Conservation (phyloP, 2,888 invertebrate species). For the Tipula vernalis region DNA sequence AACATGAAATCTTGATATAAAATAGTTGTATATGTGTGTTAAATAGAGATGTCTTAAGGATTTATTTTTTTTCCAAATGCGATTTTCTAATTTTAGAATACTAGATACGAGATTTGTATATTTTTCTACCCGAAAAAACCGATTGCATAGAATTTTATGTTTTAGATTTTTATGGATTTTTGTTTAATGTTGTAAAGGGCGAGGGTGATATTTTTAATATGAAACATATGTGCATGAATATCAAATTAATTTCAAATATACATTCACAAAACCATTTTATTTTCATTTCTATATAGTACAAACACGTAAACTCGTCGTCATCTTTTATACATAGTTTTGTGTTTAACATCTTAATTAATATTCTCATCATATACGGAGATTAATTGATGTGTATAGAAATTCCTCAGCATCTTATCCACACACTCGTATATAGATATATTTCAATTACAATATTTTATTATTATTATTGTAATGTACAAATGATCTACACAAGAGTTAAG, state of each 20-base stretch:
- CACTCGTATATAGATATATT: neutral
- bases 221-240: constrained; percentile 10
- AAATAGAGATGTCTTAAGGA: neutral
- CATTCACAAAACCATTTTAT: neutral
- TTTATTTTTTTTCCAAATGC: neutral
- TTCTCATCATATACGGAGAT: neutral
- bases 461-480: neutral
- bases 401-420: neutral
- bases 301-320: neutral
- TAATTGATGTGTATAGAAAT: neutral
- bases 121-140: neutral
- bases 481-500: neutral
- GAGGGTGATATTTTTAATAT: constrained; percentile 10
- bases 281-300: neutral
- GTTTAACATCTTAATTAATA: neutral
- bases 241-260: constrained; percentile 6
- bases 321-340: neutral
- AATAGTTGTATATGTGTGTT: neutral
- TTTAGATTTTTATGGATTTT: neutral
- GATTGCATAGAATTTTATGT: neutral
- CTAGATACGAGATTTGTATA: neutral
- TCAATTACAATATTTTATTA: neutral
- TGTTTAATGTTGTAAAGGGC: neutral
- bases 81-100: neutral
- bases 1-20: neutral